Evolutionary conservation across 2,113 vertebrate species (phyloP), one percentile per base, ranked within the genome.

Genomic region (Istiophorus platypterus): DNA sequence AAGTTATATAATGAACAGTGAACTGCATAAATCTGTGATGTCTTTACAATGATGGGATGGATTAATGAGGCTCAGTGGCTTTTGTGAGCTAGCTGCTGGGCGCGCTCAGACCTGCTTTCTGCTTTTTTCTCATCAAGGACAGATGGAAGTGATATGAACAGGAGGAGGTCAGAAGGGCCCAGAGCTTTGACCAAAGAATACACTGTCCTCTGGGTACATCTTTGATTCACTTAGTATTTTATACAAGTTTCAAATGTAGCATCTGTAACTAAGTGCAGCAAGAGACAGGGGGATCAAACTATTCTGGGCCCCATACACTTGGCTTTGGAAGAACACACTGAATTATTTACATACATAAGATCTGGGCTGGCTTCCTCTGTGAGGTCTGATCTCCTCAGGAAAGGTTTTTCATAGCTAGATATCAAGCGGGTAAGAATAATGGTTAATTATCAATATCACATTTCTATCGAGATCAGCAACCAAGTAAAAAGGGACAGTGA

Each of bases 31-130:
- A 84, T 22, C 54, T 58, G 39, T 87, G 72, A 81, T 41, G 57
- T 84, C 52, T 78, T 69, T 52, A 18, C 49, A 57, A 27, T 67
- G 58, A 83, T 72, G 72, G 65, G 59, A n/a, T 42, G 82, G 49
- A 20, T 59, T 86, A 72, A 82, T 82, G 58, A 82, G 63, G 17
- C 56, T 72, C 5, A 1, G 41, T 49, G 65, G 63, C 64, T 72
- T 79, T 73, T 78, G 56, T 86, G 59, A 49, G 1, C 66, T 59
- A 69, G 65, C 67, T 69, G 18, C 49, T 37, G 78, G 74, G 70
- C 76, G 66, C 86, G 64, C 85, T 73, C 78, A 83, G 72, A 80
- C 76, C 68, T 62, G 74, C 79, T 88, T 39, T 74, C 68, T 71
- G 45, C 65, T 71, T 72, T 54, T 39, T 63, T 70, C 51, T 75